Percentiles rank a stretch among this genome's conserved stretches.
phyloP scores from a whole-genome alignment of 2,888 invertebrate species.

The Hoplodrina blanda region DNA sequence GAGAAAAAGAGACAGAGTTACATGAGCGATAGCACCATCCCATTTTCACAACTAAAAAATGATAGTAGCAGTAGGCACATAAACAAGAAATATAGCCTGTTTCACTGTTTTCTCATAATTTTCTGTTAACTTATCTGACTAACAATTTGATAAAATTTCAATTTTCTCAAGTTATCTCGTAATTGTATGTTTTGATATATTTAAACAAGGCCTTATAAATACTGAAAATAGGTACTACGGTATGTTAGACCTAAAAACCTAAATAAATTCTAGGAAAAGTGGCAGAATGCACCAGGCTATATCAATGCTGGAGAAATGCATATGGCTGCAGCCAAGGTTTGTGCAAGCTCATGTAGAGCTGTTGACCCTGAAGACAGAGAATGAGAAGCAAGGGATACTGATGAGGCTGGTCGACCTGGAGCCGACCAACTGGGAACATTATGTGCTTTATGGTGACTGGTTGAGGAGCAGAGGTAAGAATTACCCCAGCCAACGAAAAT shows the following conservation, averaged over 20 bases:
- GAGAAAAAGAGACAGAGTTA: too few relatives aligned
- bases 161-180: not conserved
- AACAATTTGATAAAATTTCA: too few relatives aligned
- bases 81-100: too few relatives aligned
- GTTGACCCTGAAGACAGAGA: conserved; percentile 90
- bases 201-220: not conserved
- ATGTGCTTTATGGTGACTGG: conserved; percentile 94
- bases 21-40: too few relatives aligned
- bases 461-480: conserved; percentile 91
- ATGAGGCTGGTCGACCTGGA: conserved; percentile 92
- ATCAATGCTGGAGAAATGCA: conserved; percentile 92
- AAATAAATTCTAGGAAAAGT: conserved; percentile 89
- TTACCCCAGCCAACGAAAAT: not conserved
- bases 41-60: too few relatives aligned
- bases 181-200: too few relatives aligned
- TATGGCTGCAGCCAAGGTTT: conserved; percentile 92
- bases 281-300: conserved; percentile 92
- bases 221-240: not conserved
- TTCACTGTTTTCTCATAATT: not conserved
- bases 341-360: conserved; percentile 93
- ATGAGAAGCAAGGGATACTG: conserved; percentile 90
- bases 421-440: conserved; percentile 93
- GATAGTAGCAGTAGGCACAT: too few relatives aligned
- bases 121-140: not conserved
- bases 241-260: not conserved